Base-by-base conservation (phyloP, 2,797 vertebrate genomes). In the Lacerta bilineata region DNA sequence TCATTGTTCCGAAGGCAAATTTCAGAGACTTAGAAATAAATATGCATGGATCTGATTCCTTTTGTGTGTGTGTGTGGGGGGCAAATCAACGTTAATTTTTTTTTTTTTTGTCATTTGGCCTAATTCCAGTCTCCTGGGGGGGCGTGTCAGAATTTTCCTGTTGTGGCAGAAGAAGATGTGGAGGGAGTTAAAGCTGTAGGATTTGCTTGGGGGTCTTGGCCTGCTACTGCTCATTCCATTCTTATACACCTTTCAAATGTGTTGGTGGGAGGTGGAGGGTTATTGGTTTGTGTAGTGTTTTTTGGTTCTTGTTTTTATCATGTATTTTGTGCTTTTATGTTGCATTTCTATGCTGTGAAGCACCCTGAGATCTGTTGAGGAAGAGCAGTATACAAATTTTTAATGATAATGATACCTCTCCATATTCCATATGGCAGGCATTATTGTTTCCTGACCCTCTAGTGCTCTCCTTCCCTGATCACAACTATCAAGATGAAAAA, bases 1-100 rank as follows among this genome's bases (percentile, higher is more conserved):
- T 89, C 36, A 78, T 59, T 83, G 64, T 75, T 71, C 88, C 41
- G 7, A 33, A 25, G 68, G 59, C 17, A 43, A 81, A 33, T 79
- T 15, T 72, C 41, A 43, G 55, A 39, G 80, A 72, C 29, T 33
- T 79, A 61, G 64, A 84, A 33, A 7, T 33, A 39, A 50, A 29
- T 39, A 68, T 75, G 17, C 18, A 27, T 76, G 11, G 36, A 17
- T 9, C 10, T 23, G 84, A 72, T 39, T 72, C 17, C 36, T 66
- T 75, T 43, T 55, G 18, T 50, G 10, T 17, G 13, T 17, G n/a
- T 13, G n/a, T n/a, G 17, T 23, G 23, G 55, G 41, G 50, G 74
- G 18, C 27, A 41, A 10, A 50, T 50, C 50, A 50, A 50, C 3
- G 13, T 13, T 33, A 33, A n/a, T n/a, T n/a, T n/a, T 33, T 33